Base-by-base conservation (phyloP, 2,797 vertebrate species). In the Clarias laeviceps region DNA sequence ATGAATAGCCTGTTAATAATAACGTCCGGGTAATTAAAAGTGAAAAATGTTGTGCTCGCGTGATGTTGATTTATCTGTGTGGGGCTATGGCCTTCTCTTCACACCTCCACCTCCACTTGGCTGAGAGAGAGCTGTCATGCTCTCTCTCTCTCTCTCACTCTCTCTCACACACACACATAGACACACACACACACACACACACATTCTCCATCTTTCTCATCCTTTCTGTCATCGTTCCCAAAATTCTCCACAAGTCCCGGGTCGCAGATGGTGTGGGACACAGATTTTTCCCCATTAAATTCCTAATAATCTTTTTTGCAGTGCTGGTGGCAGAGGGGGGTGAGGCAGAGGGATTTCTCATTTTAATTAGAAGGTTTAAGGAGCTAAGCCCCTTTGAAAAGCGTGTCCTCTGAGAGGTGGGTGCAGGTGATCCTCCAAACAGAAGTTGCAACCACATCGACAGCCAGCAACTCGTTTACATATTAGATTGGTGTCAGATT, bases 301-400 rank as follows among this genome's bases (percentile, higher is more conserved):
- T 97, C 96, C 96, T 96, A 97, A 97, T 97, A 97, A 97, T 97
- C 95, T 96, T 96, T 95, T 95, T 94, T 95, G 95, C 94, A 94
- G 94, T 93, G 93, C 93, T 94, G 94, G 85, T 83, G 88, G 87
- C 87, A 85, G 83, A 82, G 80, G 86, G 78, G 83, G 70, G 54
- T 80, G 82, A 87, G 86, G 85, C 84, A 61, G 80, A 84, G 93
- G 95, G 96, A 96, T 96, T 97, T 96, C 94, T 96, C 94, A 93
- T 97, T 97, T 97, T 97, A 97, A 97, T 97, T 97, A 97, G 96
- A 96, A 95, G 96, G 94, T 97, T 97, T 97, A 97, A 96, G 96
- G 95, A 96, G 95, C 95, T 97, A 97, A 97, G 94, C 96, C 96
- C 95, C 94, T 96, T 95, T 96, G 95, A 97, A 96, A 91, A 96